Percentiles rank a stretch among this genome's conserved stretches.
Evolutionary conservation across 2,888 invertebrate species (phyloP).

Genomic region (Gymnoscelis rufifasciata): DNA sequence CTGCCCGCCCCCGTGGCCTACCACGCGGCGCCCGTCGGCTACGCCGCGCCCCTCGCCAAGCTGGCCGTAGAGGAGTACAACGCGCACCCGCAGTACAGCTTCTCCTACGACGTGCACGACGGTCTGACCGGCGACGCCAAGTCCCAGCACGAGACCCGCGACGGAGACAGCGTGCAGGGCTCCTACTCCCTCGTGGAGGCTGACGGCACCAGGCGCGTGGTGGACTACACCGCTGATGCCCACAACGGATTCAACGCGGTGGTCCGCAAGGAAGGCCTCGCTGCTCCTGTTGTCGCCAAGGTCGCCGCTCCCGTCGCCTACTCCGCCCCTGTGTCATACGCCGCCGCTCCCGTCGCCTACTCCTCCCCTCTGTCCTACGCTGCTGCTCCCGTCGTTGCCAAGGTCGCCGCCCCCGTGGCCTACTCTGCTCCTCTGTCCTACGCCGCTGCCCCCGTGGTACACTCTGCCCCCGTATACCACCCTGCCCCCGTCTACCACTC

Average conservation of each 20-base stretch:
- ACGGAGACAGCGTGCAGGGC: constrained; percentile 70
- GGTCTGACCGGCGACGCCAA: constrained; percentile 65
- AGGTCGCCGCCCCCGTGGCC: constrained; percentile 36
- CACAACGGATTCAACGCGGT: constrained; percentile 74
- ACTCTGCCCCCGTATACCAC: constrained; percentile 22
- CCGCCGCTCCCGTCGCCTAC: constrained; percentile 42
- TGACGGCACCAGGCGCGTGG: constrained; percentile 69
- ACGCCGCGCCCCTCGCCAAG: constrained; percentile 32
- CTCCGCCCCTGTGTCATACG: constrained; percentile 46
- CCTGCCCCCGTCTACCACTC: constrained; percentile 39
- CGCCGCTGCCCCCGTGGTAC: constrained; percentile 35
- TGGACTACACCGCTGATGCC: constrained; percentile 71
- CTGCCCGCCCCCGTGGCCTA: constrained; percentile 39
- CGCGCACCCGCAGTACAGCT: constrained; percentile 55
- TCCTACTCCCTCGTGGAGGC: constrained; percentile 70
- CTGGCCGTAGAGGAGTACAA: constrained; percentile 43
- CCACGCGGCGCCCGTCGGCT: constrained; percentile 37
- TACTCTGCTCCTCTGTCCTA: constrained; percentile 37
- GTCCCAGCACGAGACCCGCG: constrained; percentile 66
- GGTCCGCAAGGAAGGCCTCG: constrained; percentile 62
- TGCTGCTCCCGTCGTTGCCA: constrained; percentile 40
- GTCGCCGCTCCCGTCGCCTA: constrained; percentile 47
- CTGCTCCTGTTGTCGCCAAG: constrained; percentile 47
- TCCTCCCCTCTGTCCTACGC: constrained; percentile 64
- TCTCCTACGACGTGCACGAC: constrained; percentile 67